These are phyloP conservation scores for Odontomachus brunneus DNA, from an alignment of 1,140 invertebrate species.

Conservation along the genomic window DNA sequence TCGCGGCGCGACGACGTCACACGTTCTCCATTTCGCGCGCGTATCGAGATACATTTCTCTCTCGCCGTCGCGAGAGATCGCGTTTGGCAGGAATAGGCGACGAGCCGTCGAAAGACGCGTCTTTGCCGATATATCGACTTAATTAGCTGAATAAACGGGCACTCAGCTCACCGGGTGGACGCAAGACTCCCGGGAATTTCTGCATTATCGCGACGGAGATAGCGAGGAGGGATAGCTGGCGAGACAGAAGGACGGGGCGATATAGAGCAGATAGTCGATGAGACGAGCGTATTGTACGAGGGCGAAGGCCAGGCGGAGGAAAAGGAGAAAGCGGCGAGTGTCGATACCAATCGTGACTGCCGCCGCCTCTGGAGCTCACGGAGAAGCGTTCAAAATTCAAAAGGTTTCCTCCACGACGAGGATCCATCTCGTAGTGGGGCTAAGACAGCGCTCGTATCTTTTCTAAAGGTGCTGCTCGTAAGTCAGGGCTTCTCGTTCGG, in stretches of 20 bases:
- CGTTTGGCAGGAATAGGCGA: slow-evolving; percentile 25
- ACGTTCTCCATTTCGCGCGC: not conserved
- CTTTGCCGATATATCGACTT: slow-evolving; percentile 53
- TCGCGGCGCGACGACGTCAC: not conserved
- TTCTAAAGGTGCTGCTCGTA: slow-evolving; percentile 10
- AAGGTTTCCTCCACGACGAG: slow-evolving; percentile 30
- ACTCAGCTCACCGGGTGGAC: slow-evolving; percentile 65
- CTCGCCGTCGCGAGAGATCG: slow-evolving; percentile 2
- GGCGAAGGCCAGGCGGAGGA: slow-evolving; percentile 39
- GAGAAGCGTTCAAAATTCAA: slow-evolving; percentile 64
- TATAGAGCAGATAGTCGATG: slow-evolving; percentile 60
- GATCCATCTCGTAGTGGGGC: slow-evolving; percentile 11
- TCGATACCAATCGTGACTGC: slow-evolving; percentile 65
- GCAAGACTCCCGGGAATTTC: slow-evolving; percentile 64
- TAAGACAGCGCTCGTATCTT: slow-evolving; percentile 33
- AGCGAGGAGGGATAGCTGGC: not conserved
- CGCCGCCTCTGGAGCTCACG: slow-evolving; percentile 37
- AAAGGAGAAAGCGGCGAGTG: slow-evolving; percentile 45
- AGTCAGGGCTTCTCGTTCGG: slow-evolving; percentile 11
- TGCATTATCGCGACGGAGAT: slow-evolving; percentile 55
- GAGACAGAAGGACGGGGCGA: slow-evolving; percentile 13
- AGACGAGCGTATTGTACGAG: slow-evolving; percentile 48
- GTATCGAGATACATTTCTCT: slow-evolving; percentile 30
- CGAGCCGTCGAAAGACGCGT: slow-evolving; percentile 24
- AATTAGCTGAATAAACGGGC: slow-evolving; percentile 78